Evolutionary conservation across 2,797 vertebrate genomes (phyloP).

Genomic region (Emydoidea blandingii): DNA sequence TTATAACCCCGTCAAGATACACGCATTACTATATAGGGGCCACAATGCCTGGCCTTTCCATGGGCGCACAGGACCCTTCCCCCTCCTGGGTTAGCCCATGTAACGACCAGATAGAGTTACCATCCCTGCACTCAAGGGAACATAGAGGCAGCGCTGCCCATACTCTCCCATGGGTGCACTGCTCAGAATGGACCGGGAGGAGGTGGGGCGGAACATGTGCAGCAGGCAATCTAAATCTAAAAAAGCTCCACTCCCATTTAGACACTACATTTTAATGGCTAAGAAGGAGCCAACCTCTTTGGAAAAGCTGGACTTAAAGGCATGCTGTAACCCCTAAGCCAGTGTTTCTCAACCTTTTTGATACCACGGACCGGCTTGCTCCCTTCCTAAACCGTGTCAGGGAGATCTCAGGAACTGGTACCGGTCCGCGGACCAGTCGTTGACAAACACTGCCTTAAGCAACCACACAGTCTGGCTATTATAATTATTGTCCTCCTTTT

Average conservation of each 20-base stretch:
- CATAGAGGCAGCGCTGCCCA: neutral
- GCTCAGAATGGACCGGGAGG: neutral
- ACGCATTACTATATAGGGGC: rapidly evolving
- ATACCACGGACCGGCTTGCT: neutral
- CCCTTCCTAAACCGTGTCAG: neutral
- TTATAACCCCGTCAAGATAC: neutral
- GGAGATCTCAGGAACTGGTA: neutral
- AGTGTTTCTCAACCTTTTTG: neutral
- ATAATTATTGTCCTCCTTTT: neutral
- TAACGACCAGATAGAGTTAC: neutral
- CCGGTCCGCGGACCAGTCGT: rapidly evolving
- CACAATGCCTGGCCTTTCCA: neutral
- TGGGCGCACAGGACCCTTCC: neutral
- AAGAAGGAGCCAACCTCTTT: neutral
- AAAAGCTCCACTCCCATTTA: neutral
- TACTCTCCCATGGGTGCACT: neutral
- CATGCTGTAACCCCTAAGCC: neutral
- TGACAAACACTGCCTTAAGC: neutral
- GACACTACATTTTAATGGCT: neutral
- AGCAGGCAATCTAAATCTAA: neutral
- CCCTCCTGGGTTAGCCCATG: neutral
- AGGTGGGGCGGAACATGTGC: neutral
- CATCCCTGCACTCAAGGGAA: neutral
- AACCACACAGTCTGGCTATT: neutral
- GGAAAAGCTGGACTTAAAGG: neutral